Conservation (phyloP, 2,113 vertebrate species). For the Oryzias woworae region DNA sequence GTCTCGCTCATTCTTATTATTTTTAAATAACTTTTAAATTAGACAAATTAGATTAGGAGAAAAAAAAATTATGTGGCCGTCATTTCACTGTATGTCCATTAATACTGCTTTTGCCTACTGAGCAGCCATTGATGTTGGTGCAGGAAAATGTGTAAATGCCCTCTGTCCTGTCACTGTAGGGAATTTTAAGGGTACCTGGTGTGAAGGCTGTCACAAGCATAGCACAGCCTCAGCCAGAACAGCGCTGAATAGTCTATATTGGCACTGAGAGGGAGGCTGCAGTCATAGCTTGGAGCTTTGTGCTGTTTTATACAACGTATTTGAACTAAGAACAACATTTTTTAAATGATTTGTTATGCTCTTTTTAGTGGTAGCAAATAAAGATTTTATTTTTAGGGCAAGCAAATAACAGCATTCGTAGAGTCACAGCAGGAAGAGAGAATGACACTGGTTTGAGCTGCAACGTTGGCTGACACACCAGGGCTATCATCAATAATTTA, state of each 20-base stretch:
- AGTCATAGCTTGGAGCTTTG: not conserved
- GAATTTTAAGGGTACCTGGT: not conserved
- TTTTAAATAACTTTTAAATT: too few species aligned
- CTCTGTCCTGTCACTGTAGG: not conserved
- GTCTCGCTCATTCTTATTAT: too few species aligned
- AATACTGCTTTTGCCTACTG: too few species aligned
- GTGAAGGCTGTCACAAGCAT: not conserved
- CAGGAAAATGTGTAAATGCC: too few species aligned
- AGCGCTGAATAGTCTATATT: not conserved
- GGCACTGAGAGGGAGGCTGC: not conserved
- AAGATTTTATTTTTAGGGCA: constrained; percentile 34
- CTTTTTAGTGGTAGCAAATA: not conserved
- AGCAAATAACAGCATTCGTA: constrained; percentile 63
- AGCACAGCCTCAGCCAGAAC: too few species aligned
- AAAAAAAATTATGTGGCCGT: too few species aligned
- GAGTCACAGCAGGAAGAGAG: constrained; percentile 47
- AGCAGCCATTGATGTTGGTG: too few species aligned
- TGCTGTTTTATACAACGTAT: too few species aligned
- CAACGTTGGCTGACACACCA: constrained; percentile 53
- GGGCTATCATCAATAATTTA: constrained; percentile 67
- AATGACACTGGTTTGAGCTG: constrained; percentile 62
- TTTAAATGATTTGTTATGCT: constrained; percentile 1
- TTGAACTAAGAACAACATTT: too few species aligned
- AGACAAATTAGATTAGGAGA: too few species aligned
- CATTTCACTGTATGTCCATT: too few species aligned